Base-by-base conservation (phyloP, 2,888 invertebrate genomes). In the Drosophila setosimentum region DNA sequence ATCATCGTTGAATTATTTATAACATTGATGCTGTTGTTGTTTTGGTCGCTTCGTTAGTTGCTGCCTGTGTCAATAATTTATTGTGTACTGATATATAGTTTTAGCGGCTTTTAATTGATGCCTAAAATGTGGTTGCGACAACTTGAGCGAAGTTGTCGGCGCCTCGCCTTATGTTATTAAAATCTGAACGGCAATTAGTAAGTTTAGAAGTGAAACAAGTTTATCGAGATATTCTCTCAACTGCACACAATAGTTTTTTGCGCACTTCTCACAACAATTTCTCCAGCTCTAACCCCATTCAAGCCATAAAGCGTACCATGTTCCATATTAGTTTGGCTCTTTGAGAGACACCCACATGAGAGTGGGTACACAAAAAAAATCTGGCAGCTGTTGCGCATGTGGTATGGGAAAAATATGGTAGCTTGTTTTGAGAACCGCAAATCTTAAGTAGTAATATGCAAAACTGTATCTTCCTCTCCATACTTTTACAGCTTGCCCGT, bases 1-100 rank as follows among this genome's bases (percentile, higher is more conserved):
- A 88, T 88, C 87, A 88, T 90, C 84, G 67, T 73, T 79, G 89
- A 82, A 87, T 87, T 79, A 79, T 82, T 89, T 67, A 79, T 84
- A 87, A 29, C 83, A 82, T 86, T 74, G 78, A 72, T 54, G 32
- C 32, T 67, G 49, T 62, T 78, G 33, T 48, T 53, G 33, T n/a
- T 53, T 37, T 55, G 74, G 80, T 40, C 30, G 42, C 57, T 33
- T 57, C 42, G 62, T 57, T 62, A 62, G 62, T 57, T 51, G 64
- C 67, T 77, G 73, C 72, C 77, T 68, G 69, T 71, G 62, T 53
- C 59, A 73, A 76, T 87, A 87, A 87, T 82, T 74, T 87, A 73
- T 84, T 67, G 66, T 68, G 45, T 71, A 71, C 63, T 65, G 59
- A 29, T 51, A 32, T 53, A 32, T 35, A 49, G 57, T 50, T 63